Evolutionary conservation across 2,113 vertebrate species (phyloP), one percentile per base, ranked within the genome.

Genomic region (Nanorana parkeri): DNA sequence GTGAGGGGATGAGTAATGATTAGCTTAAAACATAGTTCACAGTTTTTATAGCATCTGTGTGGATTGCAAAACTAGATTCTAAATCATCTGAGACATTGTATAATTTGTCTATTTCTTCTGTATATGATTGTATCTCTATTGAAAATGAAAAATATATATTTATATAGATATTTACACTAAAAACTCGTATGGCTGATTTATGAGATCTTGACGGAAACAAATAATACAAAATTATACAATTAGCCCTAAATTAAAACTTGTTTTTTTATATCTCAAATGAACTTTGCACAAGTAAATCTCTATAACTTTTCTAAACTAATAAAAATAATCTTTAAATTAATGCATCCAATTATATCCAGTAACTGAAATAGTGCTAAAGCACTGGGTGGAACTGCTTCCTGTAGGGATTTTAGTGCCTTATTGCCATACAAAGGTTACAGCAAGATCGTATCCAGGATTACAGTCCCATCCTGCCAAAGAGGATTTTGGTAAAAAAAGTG

Each of bases 41-140:
- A 98, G 96, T 97, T 94, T 96, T 94, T 94, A 94, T 93, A 97
- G 94, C 95, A 96, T 95, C 95, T 96, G 94, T 93, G 93, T 94
- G 94, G 92, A 92, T 94, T 94, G 95, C 94, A 71, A 96, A 98
- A 96, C 96, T 96, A 94, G 91, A 94, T 91, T 94, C 90, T 94
- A 91, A 93, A 93, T 92, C 73, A 91, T 93, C 92, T 92, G 91
- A 93, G 3, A 91, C 91, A 92, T 90, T 90, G 90, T 89, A 83
- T 76, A 75, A 32, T 63, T 61, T 83, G 19, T 83, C 13, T 61
- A 64, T 89, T 91, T 61, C 41, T 84, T 84, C 90, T 93, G 91
- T 92, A 92, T 93, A 94, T 90, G 92, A 86, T 89, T 88, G 68
- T 7, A 26, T 89, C 89, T 94, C 89, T 90, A 91, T 93, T 91